Evolutionary conservation across 2,797 vertebrate species (phyloP), one percentile per base, ranked within the genome.

Genomic region (Lindbergichthys nudifrons): DNA sequence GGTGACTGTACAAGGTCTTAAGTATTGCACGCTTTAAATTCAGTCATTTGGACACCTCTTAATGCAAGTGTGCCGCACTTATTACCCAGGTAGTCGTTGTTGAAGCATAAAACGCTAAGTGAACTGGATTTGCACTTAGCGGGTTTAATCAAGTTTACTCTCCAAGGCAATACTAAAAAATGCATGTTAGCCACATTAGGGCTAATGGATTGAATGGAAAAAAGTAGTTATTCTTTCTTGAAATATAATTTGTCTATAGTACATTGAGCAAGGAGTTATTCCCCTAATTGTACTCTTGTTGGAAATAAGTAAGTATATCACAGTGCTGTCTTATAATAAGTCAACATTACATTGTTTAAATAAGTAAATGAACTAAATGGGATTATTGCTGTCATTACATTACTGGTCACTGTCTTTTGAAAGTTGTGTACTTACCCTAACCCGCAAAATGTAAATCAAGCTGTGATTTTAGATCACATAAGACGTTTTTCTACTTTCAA

Each of bases 121-220:
- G 78, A 82, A 77, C 59, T 32, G 72, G 81, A 82, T 76, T 83
- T 87, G 83, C 84, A 88, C 86, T 89, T 88, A 87, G 73, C 32
- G 39, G 9, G 43, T 73, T 67, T 80, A 77, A 81, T 89, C 68
- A 85, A 36, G 53, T 88, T 88, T 79, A 71, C 73, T 72, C 52
- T 50, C 56, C 30, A 11, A 3, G 50, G 77, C 57, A 82, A 73
- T 71, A 62, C 66, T 81, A 54, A 81, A 84, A 85, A 80, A 87
- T 84, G 75, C 56, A 88, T 73, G 80, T 73, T 52, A 79, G 68
- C 53, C 42, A 10, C 66, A 72, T 85, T 83, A 73, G 48, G 43
- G 39, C 79, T 82, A 87, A 87, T 88, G 80, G 83, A 73, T 58
- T 52, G 48, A 81, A 81, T 76, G 67, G 79, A 58, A 75, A 82